Base-by-base conservation (phyloP, 1,140 invertebrate species). In the Dendrolimus punctatus region DNA sequence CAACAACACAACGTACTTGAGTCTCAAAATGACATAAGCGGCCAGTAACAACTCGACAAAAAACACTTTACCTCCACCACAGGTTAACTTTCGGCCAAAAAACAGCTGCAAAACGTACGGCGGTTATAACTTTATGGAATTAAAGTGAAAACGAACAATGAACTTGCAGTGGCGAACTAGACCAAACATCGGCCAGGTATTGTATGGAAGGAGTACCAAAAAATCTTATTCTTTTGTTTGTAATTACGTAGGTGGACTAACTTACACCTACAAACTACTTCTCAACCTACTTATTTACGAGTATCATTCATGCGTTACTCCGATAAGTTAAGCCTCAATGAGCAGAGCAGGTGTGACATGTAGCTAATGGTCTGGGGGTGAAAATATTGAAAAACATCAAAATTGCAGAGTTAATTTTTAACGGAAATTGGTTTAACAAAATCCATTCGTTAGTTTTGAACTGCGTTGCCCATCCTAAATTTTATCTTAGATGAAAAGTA, bases 131-230 rank as follows among this genome's bases (percentile, higher is more conserved):
- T 53, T 58, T 46, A 68, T 62, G 49, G 51, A 60, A 55, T 59
- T 60, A 46, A 41, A 51, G 23, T 43, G 40, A 5, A 43, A 44
- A 49, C 61, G 81, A 83, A 85, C 82, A 85, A 85, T 85, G 80
- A 85, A 83, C 82, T 75, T 80, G 77, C 73, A 77, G 62, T 67
- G 68, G 71, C 76, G 73, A 81, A 83, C 78, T 85, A 85, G 80
- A 83, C 78, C 73, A 82, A 85, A 82, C 78, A 82, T 65, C 67
- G 67, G 57, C 66, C 62, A 66, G 55, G 68, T 49, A 73, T 71
- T 60, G 68, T 76, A 77, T 71, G 61, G 64, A 70, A 76, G 60
- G 56, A 62, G 65, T 46, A 55, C 58, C 49, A 52, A 55, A 62
- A 66, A 63, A 58, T 59, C 58, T 59, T 45, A 49, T 58, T 58